Evolutionary conservation across 1,140 invertebrate genomes (phyloP).

Genomic region (Drosophila subpulchrella): DNA sequence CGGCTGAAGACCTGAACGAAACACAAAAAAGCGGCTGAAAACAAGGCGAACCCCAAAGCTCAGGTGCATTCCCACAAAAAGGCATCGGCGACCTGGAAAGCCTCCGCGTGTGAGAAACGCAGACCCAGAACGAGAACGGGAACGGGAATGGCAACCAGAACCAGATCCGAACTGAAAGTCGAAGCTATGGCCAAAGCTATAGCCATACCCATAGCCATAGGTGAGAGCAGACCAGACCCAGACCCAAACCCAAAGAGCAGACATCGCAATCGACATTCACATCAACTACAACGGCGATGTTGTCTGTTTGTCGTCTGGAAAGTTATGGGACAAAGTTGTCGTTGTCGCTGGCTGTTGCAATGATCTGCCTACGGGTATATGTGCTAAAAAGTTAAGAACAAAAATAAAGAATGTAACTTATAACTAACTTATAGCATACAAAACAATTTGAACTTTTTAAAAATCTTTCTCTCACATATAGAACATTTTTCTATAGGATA

Average conservation of each 20-base stretch:
- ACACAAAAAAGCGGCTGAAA: conserved; percentile 9
- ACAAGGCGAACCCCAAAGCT: conserved; percentile 51
- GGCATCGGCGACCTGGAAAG: conserved; percentile 38
- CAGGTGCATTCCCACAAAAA: conserved; percentile 57
- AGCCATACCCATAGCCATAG: conserved; percentile 40
- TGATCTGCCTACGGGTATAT: conserved; percentile 5
- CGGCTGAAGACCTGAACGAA: conserved; percentile 37
- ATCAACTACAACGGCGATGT: conserved; percentile 54
- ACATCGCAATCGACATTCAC: conserved; percentile 52
- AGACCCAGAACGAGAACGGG: conserved; percentile 7
- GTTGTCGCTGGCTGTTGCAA: conserved; percentile 12
- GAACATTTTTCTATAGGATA: too few relatives aligned
- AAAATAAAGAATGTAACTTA: too few relatives aligned
- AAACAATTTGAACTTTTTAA: too few relatives aligned
- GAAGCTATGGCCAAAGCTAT: conserved; percentile 1
- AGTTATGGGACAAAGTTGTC: conserved; percentile 70
- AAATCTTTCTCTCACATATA: too few relatives aligned
- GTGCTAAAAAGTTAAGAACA: not conserved
- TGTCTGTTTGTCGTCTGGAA: conserved; percentile 66
- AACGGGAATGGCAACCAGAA: conserved; percentile 8
- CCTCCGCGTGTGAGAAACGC: conserved; percentile 35
- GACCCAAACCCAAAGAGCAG: conserved; percentile 22
- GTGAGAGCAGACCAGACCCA: conserved; percentile 14
- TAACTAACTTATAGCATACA: too few relatives aligned
- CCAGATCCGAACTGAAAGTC: not conserved